Conservation (phyloP, 2,888 invertebrate species). For the Omphaloscelis lunosa region DNA sequence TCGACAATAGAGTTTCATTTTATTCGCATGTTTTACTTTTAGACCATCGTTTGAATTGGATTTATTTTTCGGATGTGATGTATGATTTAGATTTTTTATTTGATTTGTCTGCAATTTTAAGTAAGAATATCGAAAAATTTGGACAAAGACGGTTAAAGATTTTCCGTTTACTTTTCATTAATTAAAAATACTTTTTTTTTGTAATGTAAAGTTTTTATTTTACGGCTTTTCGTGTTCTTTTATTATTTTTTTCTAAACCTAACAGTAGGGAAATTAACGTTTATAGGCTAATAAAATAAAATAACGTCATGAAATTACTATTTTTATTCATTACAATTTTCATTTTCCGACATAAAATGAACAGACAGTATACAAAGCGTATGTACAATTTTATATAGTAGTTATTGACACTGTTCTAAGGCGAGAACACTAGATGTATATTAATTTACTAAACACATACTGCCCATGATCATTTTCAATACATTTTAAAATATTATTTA, state of each 20-base stretch:
- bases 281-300: conserved; percentile 35
- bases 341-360: conserved; percentile 71
- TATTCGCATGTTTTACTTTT: conserved; percentile 30
- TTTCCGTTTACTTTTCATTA: background rate
- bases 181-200: background rate
- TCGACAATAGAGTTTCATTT: conserved; percentile 33
- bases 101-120: background rate
- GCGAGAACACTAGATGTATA: conserved; percentile 70
- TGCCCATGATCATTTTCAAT: conserved; percentile 43
- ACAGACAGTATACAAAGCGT: conserved; percentile 80
- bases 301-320: conserved; percentile 63
- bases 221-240: background rate
- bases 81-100: background rate
- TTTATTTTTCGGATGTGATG: background rate
- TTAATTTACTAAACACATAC: conserved; percentile 51
- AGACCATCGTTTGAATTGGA: background rate
- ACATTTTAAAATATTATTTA: conserved; percentile 48
- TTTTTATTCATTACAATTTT: conserved; percentile 75
- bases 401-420: conserved; percentile 81
- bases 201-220: background rate
- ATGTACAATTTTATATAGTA: conserved; percentile 75
- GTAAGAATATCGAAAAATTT: background rate
- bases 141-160: background rate
- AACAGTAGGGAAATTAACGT: background rate
- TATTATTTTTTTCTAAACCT: background rate